Percentiles rank a stretch among this genome's conserved stretches.
Conservation (phyloP, 2,113 vertebrate species). For the Rhodinocichla rosea region DNA sequence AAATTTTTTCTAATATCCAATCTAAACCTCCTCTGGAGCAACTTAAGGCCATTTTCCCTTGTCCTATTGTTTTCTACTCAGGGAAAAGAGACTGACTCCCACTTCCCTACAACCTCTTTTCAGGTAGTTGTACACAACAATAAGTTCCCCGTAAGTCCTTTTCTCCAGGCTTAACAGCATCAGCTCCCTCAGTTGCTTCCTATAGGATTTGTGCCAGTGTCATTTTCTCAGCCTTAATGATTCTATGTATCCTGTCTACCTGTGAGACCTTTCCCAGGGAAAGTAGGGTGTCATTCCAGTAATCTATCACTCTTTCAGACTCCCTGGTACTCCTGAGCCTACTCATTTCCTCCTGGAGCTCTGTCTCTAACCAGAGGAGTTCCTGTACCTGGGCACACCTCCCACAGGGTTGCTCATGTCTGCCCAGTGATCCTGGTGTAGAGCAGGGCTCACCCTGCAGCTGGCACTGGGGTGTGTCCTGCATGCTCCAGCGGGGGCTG, state of each 20-base stretch:
- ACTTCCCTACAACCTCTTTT: not conserved
- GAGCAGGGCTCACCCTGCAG: not conserved
- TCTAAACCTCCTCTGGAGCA: not conserved
- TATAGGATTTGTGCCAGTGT: too few relatives aligned
- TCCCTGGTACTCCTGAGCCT: not conserved
- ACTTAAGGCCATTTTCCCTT: not conserved
- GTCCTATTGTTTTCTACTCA: not conserved
- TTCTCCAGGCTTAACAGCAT: not conserved
- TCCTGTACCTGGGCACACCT: not conserved
- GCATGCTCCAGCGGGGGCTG: too few relatives aligned
- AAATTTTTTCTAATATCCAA: not conserved
- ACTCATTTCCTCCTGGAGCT: not conserved
- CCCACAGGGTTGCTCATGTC: too few relatives aligned
- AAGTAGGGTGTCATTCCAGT: not conserved
- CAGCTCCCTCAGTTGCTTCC: not conserved
- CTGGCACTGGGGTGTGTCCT: too few relatives aligned
- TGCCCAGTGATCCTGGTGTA: rapidly evolving
- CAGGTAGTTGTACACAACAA: not conserved
- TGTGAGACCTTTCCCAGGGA: not conserved
- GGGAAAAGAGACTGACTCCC: not conserved
- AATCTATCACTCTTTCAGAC: too few relatives aligned
- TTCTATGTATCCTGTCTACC: not conserved
- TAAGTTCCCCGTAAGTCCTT: not conserved
- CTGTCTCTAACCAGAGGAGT: not conserved
- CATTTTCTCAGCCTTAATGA: not conserved